Evolutionary conservation across 2,888 invertebrate species (phyloP), one percentile per base, ranked within the genome.

Genomic region (Drosophila anomelani): DNA sequence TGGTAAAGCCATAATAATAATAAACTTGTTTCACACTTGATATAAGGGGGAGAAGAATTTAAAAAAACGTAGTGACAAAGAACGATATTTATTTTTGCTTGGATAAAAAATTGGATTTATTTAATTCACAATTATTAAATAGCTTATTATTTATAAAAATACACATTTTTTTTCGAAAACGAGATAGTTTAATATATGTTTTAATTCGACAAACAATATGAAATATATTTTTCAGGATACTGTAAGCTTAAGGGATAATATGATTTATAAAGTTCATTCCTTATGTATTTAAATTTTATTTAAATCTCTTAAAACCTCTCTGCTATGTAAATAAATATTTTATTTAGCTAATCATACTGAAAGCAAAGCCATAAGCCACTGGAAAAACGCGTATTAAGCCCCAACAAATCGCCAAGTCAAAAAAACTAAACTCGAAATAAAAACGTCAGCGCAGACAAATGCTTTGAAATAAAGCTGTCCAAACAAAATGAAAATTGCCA

Each of bases 381-480:
- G 51, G 34, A 51, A 51, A 51, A 51, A 34, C 51, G 10, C 51
- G 20, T 36, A 51, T 51, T 1, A 34, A 34, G 9, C 15, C 13
- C 12, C 26, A n/a, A 20, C 8, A 51, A 20, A 9, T 36, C 23
- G 36, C 51, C 1, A 53, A 36, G 51, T 10, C 51, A n/a, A 13
- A 13, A 34, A 32, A 32, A 23, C n/a, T n/a, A 43, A 32, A 29
- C 34, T 13, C 44, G 20, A 43, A 54, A 43, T 13, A 39, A 13
- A 39, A 12, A 20, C 17, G 38, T 23, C 38, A 57, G 26, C 10
- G 17, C 17, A 23, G 73, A 54, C 23, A 68, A 26, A 38, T 36
- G 68, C 81, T 72, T 32, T 20, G 47, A 85, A 79, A 69, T 80
- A 43, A 46, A 43, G 53, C 58, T 77, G 80, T 71, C 59, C 32